Conservation (phyloP, 2,797 vertebrate species). For the Brachyalestes nurse region DNA sequence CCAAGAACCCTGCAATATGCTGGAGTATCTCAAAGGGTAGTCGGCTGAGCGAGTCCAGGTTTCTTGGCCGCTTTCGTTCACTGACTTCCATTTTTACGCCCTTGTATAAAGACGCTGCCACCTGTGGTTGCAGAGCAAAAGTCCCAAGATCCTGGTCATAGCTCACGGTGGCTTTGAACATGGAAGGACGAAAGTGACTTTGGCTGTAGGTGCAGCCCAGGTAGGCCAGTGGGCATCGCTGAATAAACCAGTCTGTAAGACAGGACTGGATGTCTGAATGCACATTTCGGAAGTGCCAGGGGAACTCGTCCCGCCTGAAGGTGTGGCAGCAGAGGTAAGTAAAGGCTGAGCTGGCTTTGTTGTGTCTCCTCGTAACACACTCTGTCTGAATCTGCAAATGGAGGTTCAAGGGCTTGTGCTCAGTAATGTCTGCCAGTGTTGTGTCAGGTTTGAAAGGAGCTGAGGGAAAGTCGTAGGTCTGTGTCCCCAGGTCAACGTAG, state of each 20-base stretch:
- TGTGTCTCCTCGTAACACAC: slow-evolving; percentile 87
- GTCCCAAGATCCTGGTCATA: slow-evolving; percentile 78
- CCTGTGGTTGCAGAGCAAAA: slow-evolving; percentile 80
- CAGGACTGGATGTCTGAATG: slow-evolving; percentile 90
- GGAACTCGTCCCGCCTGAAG: slow-evolving; percentile 89
- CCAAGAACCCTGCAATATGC: slow-evolving; percentile 89
- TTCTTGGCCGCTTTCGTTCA: slow-evolving; percentile 61
- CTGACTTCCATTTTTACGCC: slow-evolving; percentile 57
- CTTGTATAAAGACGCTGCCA: slow-evolving; percentile 70
- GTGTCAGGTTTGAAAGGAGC: slow-evolving; percentile 79
- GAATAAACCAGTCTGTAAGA: slow-evolving; percentile 89
- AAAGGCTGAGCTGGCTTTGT: slow-evolving; percentile 91
- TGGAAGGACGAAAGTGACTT: slow-evolving; percentile 83
- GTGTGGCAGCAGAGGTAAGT: slow-evolving; percentile 88
- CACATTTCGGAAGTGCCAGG: slow-evolving; percentile 88
- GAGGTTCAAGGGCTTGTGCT: slow-evolving; percentile 71
- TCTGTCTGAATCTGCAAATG: slow-evolving; percentile 88
- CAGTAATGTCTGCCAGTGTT: slow-evolving; percentile 80
- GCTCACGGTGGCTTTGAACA: slow-evolving; percentile 78
- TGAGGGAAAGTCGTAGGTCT: slow-evolving; percentile 86
- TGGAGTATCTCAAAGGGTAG: slow-evolving; percentile 90
- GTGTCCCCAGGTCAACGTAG: slow-evolving; percentile 85
- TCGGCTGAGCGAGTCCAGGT: slow-evolving; percentile 77
- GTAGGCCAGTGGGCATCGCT: slow-evolving; percentile 90
- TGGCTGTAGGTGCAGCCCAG: slow-evolving; percentile 91